Evolutionary conservation across 2,797 vertebrate genomes (phyloP), one percentile per base, ranked within the genome.

Genomic region (Chelonia mydas): DNA sequence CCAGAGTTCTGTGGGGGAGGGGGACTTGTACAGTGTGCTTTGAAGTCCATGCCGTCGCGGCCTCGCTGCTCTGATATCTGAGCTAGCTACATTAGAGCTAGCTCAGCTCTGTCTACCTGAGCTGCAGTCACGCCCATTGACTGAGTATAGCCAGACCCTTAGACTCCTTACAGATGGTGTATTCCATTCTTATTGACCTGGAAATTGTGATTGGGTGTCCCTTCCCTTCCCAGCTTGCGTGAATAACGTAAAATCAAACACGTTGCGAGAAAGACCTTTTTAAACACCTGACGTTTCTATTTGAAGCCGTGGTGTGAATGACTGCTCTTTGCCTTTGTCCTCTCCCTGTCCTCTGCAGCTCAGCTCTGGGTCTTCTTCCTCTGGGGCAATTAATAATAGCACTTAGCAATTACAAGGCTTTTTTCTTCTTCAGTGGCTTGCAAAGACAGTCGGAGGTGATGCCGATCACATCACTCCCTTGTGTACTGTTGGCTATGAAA

Each of bases 151-250:
- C 31, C 59, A 16, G 31, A 6, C 31, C 59, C 31, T 61, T 33
- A 61, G 41, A 41, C 41, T 41, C 41, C 41, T 41, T 41, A 41
- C 41, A 41, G 54, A 31, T 7, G 5, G 25, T 16, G 5, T 53
- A 37, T 17, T 33, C 82, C 2, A 1, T 21, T 54, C 0, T 0
- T 4, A 1, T 85, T 27, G 33, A 4, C n/a, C 54, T 81, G 84
- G 57, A 78, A 89, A 50, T n/a, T 12, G 0, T 1, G 4, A 4
- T 13, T 90, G 86, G 76, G 1, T 6, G 83, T 89, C 17, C 45
- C 72, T 92, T 84, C 19, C 83, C 6, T 54, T 54, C 8, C 54
- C 54, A 0, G 50, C 23, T 77, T 80, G 3, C 72, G 3, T 1
- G 2, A 72, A 47, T 72, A 82, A 37, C 50, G 72, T 83, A 79